These are phyloP conservation scores for Tanytarsus gracilentus DNA, from an alignment of 2,888 invertebrate genomes.

Conservation along the genomic window DNA sequence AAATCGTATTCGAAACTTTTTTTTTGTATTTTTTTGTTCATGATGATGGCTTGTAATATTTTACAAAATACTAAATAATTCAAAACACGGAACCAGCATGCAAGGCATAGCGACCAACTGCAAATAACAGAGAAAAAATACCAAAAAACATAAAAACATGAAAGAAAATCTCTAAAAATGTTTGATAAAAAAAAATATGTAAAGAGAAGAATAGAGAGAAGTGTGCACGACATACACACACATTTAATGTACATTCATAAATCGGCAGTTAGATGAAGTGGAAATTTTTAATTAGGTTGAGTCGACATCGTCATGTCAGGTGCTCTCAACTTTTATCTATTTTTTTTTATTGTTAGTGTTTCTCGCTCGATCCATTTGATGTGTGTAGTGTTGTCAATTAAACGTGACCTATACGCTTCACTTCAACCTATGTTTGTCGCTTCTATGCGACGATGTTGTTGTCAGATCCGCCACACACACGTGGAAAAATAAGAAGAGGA, in stretches of 20 bases:
- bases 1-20: too few relatives aligned
- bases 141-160: constrained; percentile 30
- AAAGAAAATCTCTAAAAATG: constrained; percentile 11
- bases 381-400: constrained; percentile 4
- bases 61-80: constrained; percentile 31
- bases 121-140: constrained; percentile 36
- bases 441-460: not conserved
- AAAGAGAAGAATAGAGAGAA: constrained; percentile 7
- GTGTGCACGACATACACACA: too few relatives aligned
- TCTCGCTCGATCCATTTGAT: constrained; percentile 4
- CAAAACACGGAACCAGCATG: constrained; percentile 47
- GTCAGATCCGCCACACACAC: not conserved
- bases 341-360: too few relatives aligned
- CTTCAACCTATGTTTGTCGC: not conserved
- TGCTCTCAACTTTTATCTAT: too few relatives aligned
- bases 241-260: not conserved
- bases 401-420: constrained; percentile 4
- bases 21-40: too few relatives aligned
- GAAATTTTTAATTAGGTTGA: constrained; percentile 22
- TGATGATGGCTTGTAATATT: constrained; percentile 2
- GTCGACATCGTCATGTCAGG: too few relatives aligned
- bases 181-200: constrained; percentile 17
- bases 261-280: constrained; percentile 18
- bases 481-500: not conserved
- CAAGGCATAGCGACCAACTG: constrained; percentile 46